A percentile compares a stretch with the other conserved stretches of the same genome.
These are phyloP conservation scores for Acyrthosiphon pisum DNA, from an alignment of 1,140 invertebrate genomes.

Conservation along the genomic window DNA sequence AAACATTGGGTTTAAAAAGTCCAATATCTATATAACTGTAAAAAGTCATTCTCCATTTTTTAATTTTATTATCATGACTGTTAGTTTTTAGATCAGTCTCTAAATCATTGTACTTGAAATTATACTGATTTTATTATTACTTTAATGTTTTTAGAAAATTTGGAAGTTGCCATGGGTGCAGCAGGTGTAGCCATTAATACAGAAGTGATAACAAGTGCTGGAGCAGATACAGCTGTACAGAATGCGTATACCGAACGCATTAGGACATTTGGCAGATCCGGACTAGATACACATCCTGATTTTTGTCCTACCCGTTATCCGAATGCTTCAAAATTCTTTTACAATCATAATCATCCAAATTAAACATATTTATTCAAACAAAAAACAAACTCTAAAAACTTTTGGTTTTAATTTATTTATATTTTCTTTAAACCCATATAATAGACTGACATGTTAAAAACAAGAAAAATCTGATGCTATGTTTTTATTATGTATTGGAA, in stretches of 20 bases:
- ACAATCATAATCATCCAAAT: conserved; percentile 43
- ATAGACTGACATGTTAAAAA: conserved; percentile 46
- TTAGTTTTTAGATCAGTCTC: no score
- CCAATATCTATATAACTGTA: no score
- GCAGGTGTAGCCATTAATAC: conserved; percentile 59
- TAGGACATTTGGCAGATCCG: conserved; percentile 58
- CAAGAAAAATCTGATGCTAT: conserved; percentile 30
- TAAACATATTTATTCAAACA: conserved; percentile 35
- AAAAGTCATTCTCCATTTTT: no score
- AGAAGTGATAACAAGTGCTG: conserved; percentile 58
- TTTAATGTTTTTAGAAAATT: conserved; percentile 59
- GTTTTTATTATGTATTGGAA: conserved; percentile 39
- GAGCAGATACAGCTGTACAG: conserved; percentile 57
- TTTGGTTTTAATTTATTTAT: conserved; percentile 30
- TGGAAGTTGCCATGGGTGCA: conserved; percentile 59
- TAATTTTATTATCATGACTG: no score
- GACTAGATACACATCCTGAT: conserved; percentile 60
- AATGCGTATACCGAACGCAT: conserved; percentile 59
- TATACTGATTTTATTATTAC: background rate
- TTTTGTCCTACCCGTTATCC: conserved; percentile 61
- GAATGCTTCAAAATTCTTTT: conserved; percentile 60
- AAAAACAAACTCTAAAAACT: background rate
- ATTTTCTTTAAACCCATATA: conserved; percentile 29
- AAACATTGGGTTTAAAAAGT: no score
- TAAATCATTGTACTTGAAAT: background rate